A percentile compares a stretch with the other conserved stretches of the same genome.
Evolutionary conservation across 2,888 invertebrate genomes (phyloP).

Genomic region (Drosophila nr. perissopoda): DNA sequence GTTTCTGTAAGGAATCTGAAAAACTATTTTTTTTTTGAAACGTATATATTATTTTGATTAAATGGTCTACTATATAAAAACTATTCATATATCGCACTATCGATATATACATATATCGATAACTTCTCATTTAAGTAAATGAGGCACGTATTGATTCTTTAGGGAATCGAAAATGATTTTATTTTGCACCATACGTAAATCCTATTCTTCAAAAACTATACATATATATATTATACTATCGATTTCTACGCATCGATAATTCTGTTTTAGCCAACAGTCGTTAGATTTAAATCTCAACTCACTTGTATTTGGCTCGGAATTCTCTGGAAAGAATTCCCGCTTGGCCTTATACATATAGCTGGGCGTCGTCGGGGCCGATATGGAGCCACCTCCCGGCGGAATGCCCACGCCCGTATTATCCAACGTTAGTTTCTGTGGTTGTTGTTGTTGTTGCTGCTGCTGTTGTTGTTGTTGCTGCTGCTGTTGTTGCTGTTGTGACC

Average conservation of each 20-base stretch:
- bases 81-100: neutral
- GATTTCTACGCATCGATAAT: neutral
- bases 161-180: neutral
- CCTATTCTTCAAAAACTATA: neutral
- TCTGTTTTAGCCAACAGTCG: neutral
- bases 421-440: constrained; percentile 71
- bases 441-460: constrained; percentile 63
- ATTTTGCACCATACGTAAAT: neutral
- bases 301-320: constrained; percentile 95
- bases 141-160: neutral
- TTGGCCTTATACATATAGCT: constrained; percentile 86
- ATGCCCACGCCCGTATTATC: constrained; percentile 59
- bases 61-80: neutral
- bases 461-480: constrained; percentile 68
- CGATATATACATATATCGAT: neutral
- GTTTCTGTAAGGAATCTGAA: neutral
- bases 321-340: constrained; percentile 92
- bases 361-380: constrained; percentile 85
- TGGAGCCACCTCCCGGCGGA: constrained; percentile 76
- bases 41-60: neutral
- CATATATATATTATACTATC: neutral
- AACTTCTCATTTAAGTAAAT: neutral
- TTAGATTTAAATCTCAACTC: constrained; percentile 84
- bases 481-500: constrained; percentile 82
- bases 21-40: neutral